phyloP scores from a whole-genome alignment of 2,797 vertebrate genomes.

The Gymnoscopelus braueri region DNA sequence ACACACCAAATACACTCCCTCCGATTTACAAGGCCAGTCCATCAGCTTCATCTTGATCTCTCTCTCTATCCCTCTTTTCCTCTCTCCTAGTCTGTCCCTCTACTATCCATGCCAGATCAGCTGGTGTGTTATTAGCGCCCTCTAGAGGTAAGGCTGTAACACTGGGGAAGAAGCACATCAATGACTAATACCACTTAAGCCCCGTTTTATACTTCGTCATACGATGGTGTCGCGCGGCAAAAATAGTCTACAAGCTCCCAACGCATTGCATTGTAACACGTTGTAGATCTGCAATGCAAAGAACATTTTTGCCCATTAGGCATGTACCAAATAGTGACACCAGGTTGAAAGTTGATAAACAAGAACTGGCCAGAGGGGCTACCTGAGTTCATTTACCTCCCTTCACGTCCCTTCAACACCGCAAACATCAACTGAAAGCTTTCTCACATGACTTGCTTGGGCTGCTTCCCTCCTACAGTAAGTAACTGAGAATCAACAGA shows the following conservation, averaged over 20 bases:
- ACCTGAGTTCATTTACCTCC: background rate
- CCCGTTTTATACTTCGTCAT: no score
- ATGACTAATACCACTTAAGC: no score
- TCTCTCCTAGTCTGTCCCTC: background rate
- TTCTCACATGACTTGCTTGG: background rate
- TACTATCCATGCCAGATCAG: background rate
- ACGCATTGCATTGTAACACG: no score
- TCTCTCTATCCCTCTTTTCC: background rate
- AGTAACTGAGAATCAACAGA: no score
- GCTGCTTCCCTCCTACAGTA: background rate
- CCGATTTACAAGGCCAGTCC: constrained; percentile 42
- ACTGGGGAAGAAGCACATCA: background rate
- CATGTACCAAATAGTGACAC: no score
- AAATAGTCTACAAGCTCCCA: no score
- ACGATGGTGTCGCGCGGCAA: no score
- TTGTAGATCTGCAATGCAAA: no score
- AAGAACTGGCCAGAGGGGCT: background rate
- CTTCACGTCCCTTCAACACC: background rate
- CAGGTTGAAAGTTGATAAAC: no score
- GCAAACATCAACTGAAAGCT: background rate
- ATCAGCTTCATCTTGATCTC: background rate
- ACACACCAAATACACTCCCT: background rate
- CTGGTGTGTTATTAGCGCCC: constrained; percentile 48
- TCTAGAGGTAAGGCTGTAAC: constrained; percentile 53
- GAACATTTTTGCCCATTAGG: no score